Evolutionary conservation across 2,888 invertebrate genomes (phyloP).

Genomic region (Andrena chrysosceles): DNA sequence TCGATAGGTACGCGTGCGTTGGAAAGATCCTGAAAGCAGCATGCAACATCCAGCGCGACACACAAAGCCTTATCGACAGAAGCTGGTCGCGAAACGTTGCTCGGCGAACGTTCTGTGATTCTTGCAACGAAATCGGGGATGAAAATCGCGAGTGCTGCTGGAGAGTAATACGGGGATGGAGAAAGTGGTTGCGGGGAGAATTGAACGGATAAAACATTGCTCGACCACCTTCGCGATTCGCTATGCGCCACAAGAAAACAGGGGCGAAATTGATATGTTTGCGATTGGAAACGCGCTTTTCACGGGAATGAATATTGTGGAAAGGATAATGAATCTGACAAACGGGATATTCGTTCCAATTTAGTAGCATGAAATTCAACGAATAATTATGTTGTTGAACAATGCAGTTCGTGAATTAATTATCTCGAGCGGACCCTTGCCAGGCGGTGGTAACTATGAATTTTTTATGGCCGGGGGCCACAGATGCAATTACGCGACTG

Average conservation of each 20-base stretch:
- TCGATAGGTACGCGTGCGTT: not conserved
- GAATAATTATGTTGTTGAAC: not conserved
- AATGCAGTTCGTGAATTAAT: not conserved
- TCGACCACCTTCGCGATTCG: not conserved
- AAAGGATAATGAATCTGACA: not conserved
- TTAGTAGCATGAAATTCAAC: not conserved
- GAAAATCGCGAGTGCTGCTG: not conserved
- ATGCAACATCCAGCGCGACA: not conserved
- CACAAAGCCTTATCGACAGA: slow-evolving; percentile 3
- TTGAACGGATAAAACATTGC: not conserved
- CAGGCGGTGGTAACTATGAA: not conserved
- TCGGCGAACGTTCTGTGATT: not conserved
- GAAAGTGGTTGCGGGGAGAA: not conserved
- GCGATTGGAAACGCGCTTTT: slow-evolving; percentile 1
- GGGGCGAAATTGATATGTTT: slow-evolving; percentile 11
- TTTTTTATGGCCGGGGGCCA: not conserved
- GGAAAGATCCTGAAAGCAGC: not conserved
- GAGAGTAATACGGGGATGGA: not conserved
- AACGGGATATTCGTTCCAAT: not conserved
- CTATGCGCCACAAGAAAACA: not conserved
- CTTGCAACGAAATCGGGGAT: not conserved
- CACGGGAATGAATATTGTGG: not conserved
- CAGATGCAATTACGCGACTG: slow-evolving; percentile 1
- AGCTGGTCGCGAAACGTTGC: not conserved
- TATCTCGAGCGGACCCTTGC: not conserved